A percentile compares a stretch with the other conserved stretches of the same genome.
Conservation (phyloP, 2,797 vertebrate species). For the Oryzias dopingdopingensis region DNA sequence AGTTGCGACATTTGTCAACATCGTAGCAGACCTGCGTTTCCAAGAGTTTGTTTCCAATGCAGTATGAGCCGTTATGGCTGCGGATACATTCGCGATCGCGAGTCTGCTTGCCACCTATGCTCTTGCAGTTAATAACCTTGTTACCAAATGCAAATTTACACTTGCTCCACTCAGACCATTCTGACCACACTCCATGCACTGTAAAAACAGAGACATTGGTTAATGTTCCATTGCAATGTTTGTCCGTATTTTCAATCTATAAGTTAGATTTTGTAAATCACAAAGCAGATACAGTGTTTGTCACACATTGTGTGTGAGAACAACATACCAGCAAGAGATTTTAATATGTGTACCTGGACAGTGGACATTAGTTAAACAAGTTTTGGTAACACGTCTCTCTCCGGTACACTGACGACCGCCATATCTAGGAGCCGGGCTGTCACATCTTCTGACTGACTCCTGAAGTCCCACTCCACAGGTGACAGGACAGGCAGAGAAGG, state of each 20-base stretch:
- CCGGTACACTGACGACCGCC: conserved; percentile 43
- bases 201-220: conserved; percentile 5
- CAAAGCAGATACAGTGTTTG: too few relatives aligned
- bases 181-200: conserved; percentile 58
- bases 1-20: background rate
- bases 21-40: conserved; percentile 42
- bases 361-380: conserved; percentile 37
- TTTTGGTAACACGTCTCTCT: background rate
- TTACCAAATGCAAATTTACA: background rate
- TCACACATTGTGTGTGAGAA: too few relatives aligned
- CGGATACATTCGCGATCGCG: conserved; percentile 15
- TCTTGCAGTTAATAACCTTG: conserved; percentile 4
- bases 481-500: conserved; percentile 49
- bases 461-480: conserved; percentile 59
- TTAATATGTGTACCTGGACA: conserved; percentile 51
- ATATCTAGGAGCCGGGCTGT: conserved; percentile 39
- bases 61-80: conserved; percentile 38
- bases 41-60: background rate
- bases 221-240: background rate
- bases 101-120: conserved; percentile 6
- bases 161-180: conserved; percentile 27
- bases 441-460: conserved; percentile 45
- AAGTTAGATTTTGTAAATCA: too few relatives aligned
- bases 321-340: too few relatives aligned
- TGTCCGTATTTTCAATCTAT: too few relatives aligned